A percentile compares a stretch with the other conserved stretches of the same genome.
These are phyloP conservation scores for Orchesellides sinensis DNA, from an alignment of 2,888 invertebrate genomes.

Conservation along the genomic window DNA sequence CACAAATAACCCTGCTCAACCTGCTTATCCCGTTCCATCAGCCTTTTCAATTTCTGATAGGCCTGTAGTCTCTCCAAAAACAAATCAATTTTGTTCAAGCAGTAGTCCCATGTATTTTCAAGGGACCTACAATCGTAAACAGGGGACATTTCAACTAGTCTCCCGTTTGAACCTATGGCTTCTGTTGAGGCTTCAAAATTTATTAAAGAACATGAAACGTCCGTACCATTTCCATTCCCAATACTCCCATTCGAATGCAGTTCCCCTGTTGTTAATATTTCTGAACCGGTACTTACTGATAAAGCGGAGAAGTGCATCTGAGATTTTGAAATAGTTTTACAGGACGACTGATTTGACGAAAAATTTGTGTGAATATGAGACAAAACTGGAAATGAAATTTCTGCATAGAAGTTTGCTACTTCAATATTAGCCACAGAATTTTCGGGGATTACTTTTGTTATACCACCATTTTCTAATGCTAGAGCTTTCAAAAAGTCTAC, in stretches of 20 bases:
- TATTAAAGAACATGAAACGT: neutral
- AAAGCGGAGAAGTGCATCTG: conserved; percentile 3
- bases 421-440: conserved; percentile 84
- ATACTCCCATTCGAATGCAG: conserved; percentile 75
- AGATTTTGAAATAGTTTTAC: neutral
- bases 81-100: conserved; percentile 34
- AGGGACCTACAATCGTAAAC: conserved; percentile 41
- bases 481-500: conserved; percentile 83
- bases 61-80: conserved; percentile 58
- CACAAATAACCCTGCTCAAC: conserved; percentile 34
- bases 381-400: conserved; percentile 84
- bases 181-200: neutral
- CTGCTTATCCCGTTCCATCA: conserved; percentile 11
- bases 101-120: neutral
- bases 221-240: neutral
- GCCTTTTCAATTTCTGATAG: conserved; percentile 43
- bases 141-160: conserved; percentile 1
- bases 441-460: conserved; percentile 85
- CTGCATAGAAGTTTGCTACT: conserved; percentile 82
- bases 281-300: conserved; percentile 29
- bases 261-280: conserved; percentile 75
- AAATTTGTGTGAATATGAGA: conserved; percentile 78
- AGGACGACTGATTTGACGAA: conserved; percentile 80
- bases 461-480: conserved; percentile 83
- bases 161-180: conserved; percentile 6